Conservation (phyloP, 2,113 vertebrate genomes). For the Helogale parvula region DNA sequence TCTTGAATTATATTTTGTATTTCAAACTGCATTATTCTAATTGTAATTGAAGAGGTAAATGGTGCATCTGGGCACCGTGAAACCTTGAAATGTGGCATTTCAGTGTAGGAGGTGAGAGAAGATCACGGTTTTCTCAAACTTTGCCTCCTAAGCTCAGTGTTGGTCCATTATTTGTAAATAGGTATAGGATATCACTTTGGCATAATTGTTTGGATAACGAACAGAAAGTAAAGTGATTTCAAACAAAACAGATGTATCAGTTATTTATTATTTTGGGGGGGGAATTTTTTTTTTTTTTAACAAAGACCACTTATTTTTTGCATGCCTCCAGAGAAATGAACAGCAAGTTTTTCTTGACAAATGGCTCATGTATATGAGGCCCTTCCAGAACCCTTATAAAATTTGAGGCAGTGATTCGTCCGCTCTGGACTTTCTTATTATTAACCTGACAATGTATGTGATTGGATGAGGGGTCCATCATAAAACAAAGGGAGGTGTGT, state of each 20-base stretch:
- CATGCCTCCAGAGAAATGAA: background rate
- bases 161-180: constrained; percentile 3
- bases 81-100: background rate
- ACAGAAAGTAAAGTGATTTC: constrained; percentile 40
- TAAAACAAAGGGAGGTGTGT: background rate
- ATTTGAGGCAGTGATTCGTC: background rate
- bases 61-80: background rate
- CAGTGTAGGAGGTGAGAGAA: background rate
- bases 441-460: background rate
- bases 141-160: background rate
- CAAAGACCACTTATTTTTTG: background rate
- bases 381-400: background rate
- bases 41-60: background rate
- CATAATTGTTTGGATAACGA: constrained; percentile 35
- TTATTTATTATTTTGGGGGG: background rate
- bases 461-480: background rate
- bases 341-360: background rate
- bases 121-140: background rate
- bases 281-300: background rate
- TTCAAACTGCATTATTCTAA: constrained; percentile 13
- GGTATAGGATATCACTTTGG: constrained; percentile 2
- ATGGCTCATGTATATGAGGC: background rate
- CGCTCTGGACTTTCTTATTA: background rate
- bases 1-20: background rate
- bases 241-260: background rate